phyloP scores from a whole-genome alignment of 2,797 vertebrate species.

The Acipenser ruthenus region DNA sequence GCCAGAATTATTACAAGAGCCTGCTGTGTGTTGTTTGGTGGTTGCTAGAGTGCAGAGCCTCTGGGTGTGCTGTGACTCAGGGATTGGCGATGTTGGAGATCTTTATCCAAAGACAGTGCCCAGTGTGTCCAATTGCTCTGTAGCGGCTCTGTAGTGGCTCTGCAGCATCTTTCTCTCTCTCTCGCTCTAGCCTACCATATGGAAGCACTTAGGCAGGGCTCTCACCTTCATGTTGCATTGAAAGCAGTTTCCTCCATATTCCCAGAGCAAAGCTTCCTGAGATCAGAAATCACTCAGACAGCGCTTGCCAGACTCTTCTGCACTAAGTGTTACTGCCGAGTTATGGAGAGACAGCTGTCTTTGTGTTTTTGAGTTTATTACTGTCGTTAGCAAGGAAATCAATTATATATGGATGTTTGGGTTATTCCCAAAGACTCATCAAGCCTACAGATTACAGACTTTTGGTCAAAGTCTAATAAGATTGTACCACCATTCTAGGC shows the following conservation, averaged over 20 bases:
- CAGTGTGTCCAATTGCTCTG: not conserved
- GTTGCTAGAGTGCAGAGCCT: too few species aligned
- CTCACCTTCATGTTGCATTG: conserved; percentile 8
- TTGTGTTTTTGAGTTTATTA: not conserved
- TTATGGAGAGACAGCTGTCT: not conserved
- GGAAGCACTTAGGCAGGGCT: conserved; percentile 7
- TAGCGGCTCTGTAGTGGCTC: not conserved
- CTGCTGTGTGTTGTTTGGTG: too few species aligned
- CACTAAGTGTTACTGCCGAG: not conserved
- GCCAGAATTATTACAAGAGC: too few species aligned
- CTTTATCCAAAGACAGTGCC: not conserved
- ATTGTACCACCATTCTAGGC: not conserved
- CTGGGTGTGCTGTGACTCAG: too few species aligned
- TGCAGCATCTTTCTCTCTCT: not conserved
- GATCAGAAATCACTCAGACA: conserved; percentile 1
- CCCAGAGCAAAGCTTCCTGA: not conserved
- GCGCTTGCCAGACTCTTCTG: not conserved
- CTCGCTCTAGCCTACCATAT: not conserved
- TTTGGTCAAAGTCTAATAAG: not conserved
- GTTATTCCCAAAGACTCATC: not conserved
- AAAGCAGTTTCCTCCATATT: conserved; percentile 5
- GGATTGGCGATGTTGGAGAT: not conserved
- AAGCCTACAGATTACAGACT: not conserved
- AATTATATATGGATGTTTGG: not conserved
- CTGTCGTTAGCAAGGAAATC: not conserved